These are phyloP conservation scores for Odocoileus hemionus DNA, from an alignment of 2,113 vertebrate species.

Conservation along the genomic window DNA sequence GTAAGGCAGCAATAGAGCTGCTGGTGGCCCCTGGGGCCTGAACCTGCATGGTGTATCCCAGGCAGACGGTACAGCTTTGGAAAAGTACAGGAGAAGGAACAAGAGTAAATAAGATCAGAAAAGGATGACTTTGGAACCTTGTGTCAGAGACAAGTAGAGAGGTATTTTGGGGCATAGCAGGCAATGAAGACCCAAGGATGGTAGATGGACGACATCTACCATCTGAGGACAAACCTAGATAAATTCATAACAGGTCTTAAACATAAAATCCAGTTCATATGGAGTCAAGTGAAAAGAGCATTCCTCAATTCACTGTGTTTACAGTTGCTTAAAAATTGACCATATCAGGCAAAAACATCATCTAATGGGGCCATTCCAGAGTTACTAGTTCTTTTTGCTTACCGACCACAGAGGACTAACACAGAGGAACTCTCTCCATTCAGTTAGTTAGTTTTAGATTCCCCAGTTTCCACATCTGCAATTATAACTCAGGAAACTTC, in stretches of 20 bases:
- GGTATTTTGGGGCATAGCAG: neutral
- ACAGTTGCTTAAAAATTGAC: neutral
- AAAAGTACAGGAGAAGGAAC: neutral
- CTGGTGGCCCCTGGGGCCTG: neutral
- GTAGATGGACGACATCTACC: neutral
- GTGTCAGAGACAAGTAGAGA: neutral
- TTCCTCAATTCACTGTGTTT: neutral
- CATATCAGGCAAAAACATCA: neutral
- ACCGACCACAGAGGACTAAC: neutral
- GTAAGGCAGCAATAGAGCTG: neutral
- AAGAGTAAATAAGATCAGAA: neutral
- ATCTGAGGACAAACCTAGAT: neutral
- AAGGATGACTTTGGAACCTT: neutral
- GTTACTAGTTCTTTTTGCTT: neutral
- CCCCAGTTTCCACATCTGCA: neutral
- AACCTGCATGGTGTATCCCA: neutral
- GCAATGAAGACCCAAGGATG: neutral
- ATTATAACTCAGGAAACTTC: neutral
- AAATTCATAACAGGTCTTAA: neutral
- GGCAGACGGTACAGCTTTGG: neutral
- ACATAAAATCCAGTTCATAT: neutral
- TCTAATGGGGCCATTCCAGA: neutral
- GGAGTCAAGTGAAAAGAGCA: neutral
- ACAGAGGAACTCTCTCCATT: neutral
- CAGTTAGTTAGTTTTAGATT: neutral